Percentiles rank a stretch among this genome's conserved stretches.
Conservation (phyloP, 1,140 invertebrate genomes). For the Drosophila navojoa region DNA sequence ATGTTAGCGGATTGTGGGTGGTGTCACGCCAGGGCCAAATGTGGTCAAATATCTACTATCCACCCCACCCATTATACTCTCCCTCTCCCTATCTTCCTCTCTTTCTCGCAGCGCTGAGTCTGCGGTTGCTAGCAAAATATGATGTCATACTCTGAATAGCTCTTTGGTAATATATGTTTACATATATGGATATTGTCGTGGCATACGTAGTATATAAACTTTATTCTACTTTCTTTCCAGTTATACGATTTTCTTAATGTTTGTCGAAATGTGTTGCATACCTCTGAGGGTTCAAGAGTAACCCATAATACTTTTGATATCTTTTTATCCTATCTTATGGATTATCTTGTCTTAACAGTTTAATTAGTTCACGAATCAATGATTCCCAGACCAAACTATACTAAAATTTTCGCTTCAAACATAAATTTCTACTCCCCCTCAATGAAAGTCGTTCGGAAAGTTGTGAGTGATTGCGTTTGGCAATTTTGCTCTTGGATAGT, state of each 20-base stretch:
- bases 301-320: no score
- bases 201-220: no score
- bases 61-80: no score
- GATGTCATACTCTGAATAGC: slow-evolving; percentile 63
- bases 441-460: neutral
- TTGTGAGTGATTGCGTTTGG: slow-evolving; percentile 3
- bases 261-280: neutral
- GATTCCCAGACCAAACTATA: neutral
- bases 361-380: neutral
- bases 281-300: neutral
- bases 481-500: slow-evolving; percentile 47
- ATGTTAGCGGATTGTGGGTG: slow-evolving; percentile 55
- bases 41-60: no score
- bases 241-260: neutral
- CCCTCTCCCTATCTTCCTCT: no score
- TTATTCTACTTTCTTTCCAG: neutral
- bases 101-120: slow-evolving; percentile 7
- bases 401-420: no score
- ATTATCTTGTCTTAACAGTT: neutral
- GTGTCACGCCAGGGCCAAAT: slow-evolving; percentile 14
- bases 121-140: slow-evolving; percentile 55
- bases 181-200: no score
- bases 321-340: no score
- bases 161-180: neutral
- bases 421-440: neutral